These are phyloP conservation scores for Caenorhabditis sp. DNA, from an alignment of 2,888 invertebrate genomes.

Conservation along the genomic window DNA sequence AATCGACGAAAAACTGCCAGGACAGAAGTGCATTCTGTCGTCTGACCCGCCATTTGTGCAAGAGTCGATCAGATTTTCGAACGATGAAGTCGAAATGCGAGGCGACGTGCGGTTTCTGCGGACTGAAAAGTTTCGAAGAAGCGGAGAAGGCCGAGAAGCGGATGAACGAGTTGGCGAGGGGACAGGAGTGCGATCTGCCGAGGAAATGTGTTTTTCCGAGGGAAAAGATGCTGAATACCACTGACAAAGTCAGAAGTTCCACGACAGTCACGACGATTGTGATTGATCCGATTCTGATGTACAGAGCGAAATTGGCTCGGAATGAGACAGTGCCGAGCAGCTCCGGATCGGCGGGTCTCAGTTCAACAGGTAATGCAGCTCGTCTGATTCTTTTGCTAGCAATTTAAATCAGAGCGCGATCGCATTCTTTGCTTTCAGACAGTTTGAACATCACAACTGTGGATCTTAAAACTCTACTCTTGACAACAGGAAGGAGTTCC, in stretches of 20 bases:
- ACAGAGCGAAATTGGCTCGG: slow-evolving; percentile 11
- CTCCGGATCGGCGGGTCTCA: neutral
- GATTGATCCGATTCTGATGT: slow-evolving; percentile 35
- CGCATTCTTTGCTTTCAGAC: slow-evolving; percentile 4
- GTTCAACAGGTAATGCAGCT: neutral
- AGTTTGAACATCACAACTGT: slow-evolving; percentile 13
- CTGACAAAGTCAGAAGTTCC: neutral
- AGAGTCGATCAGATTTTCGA: slow-evolving; percentile 29
- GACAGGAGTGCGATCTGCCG: slow-evolving; percentile 44
- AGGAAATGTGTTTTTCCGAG: slow-evolving; percentile 67
- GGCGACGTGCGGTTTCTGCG: slow-evolving; percentile 66
- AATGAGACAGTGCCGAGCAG: neutral
- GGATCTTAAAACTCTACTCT: slow-evolving; percentile 35
- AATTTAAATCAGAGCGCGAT: neutral
- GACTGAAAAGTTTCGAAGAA: slow-evolving; percentile 44
- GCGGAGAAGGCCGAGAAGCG: slow-evolving; percentile 12
- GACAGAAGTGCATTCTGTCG: slow-evolving; percentile 54
- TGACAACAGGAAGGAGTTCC: neutral
- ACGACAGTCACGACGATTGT: slow-evolving; percentile 7
- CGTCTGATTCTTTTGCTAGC: no score
- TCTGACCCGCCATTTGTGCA: slow-evolving; percentile 36
- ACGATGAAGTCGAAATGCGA: slow-evolving; percentile 66
- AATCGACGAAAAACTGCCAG: slow-evolving; percentile 29
- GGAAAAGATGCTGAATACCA: slow-evolving; percentile 59
- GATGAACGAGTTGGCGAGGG: slow-evolving; percentile 41